Base-by-base conservation (phyloP, 2,113 vertebrate species). In the Nanorana parkeri region DNA sequence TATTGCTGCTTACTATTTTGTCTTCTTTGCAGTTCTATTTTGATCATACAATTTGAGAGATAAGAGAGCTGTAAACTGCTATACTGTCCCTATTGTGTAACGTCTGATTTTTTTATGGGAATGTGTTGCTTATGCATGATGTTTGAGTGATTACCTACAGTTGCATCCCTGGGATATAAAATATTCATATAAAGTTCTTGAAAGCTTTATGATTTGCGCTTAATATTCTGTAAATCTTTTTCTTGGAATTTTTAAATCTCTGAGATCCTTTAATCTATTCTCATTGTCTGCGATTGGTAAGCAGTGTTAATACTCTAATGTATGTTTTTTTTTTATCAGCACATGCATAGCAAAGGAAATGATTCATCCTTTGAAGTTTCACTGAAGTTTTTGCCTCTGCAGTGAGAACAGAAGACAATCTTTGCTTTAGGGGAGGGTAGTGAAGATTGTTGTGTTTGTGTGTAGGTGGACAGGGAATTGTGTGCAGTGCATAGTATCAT, bases 401-500 rank as follows among this genome's bases (percentile, higher is more conserved):
- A 24, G 29, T 69, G 17, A 61, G 66, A 80, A 80, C 29, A 61
- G n/a, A 74, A 66, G 41, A n/a, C 29, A 26, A 66, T 65, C 69
- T 74, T 74, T 54, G 61, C 61, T 67, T 64, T 74, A 81, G 80
- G 68, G 68, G 60, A 81, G 63, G 80, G 69, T 29, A 67, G 78
- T 51, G 26, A 41, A 56, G 23, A 56, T 47, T 66, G 65, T 64
- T 78, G 75, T 81, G 60, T 73, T 81, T 54, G 74, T 66, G 80
- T 64, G 60, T 66, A 69, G 69, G 80, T 74, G 61, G 80, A 28
- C 80, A 51, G 28, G 13, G 63, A 80, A 63, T 56, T 36, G 28
- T 41, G 19, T 73, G 54, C 69, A 80, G n/a, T 58, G 52, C 65
- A 68, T 20, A 28, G 23, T 81, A 41, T 72, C 68, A 61, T 81